phyloP scores from a whole-genome alignment of 2,888 invertebrate species.

The Oligia fasciuncula region DNA sequence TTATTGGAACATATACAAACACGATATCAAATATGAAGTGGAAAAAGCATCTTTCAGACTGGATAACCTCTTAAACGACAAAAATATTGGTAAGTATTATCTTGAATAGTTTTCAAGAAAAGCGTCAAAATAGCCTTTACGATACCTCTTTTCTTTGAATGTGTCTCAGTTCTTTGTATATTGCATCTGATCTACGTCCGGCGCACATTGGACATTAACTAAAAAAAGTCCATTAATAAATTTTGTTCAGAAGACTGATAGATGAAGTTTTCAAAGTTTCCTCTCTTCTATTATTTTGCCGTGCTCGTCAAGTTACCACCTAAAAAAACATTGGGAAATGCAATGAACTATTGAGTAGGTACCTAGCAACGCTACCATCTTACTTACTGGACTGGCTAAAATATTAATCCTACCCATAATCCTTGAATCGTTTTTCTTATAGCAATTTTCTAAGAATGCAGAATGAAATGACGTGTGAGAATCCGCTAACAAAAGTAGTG shows the following conservation, averaged over 20 bases:
- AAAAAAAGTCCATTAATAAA: background rate
- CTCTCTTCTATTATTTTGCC: background rate
- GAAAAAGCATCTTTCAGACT: conserved; percentile 79
- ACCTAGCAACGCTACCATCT: background rate
- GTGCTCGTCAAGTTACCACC: background rate
- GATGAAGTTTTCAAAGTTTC: background rate
- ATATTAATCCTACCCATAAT: background rate
- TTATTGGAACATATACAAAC: conserved; percentile 81
- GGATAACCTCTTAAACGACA: conserved; percentile 80
- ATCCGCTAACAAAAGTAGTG: background rate
- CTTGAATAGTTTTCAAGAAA: background rate
- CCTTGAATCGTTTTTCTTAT: background rate
- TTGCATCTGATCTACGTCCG: background rate
- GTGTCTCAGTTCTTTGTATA: background rate
- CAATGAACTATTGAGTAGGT: background rate
- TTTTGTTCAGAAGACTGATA: background rate
- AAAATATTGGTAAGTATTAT: conserved; percentile 74
- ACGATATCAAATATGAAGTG: conserved; percentile 81
- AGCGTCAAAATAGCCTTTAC: too few relatives aligned
- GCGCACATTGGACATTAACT: background rate
- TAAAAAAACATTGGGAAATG: background rate
- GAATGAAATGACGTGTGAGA: too few relatives aligned
- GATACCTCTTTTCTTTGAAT: background rate
- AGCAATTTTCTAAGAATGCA: too few relatives aligned
- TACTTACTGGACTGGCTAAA: background rate